Base-by-base conservation (phyloP, 1,140 invertebrate genomes). In the Subanguina moxae region DNA sequence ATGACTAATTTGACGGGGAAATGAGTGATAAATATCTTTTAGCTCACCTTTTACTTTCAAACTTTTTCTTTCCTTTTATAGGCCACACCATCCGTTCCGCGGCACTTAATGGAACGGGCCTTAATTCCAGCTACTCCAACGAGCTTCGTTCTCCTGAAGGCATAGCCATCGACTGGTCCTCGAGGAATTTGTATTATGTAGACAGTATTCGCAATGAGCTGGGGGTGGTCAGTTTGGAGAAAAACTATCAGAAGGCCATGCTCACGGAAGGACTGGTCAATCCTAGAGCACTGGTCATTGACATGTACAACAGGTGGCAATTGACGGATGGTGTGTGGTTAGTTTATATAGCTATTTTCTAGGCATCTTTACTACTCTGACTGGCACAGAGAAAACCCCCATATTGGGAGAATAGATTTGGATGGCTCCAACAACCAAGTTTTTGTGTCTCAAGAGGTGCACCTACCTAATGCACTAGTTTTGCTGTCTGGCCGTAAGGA, bases 341-440 rank as follows among this genome's bases (percentile, higher is more conserved):
- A 23, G 19, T 43, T 15, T 21, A 21, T 21, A 19, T 62, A 52
- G 15, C n/a, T 15, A 52, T 46, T 65, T 58, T 58, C 3, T n/a
- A 64, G 62, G 28, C 91, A 93, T 86, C 86, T 97, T 57, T 97
- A 93, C 81, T 98, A 94, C 93, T 90, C 92, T 0, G 95, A 98
- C 80, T 97, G 95, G 94, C 90, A 94, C 82, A 87, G 94, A n/a
- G 84, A 86, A 0, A 84, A 86, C 48, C 93, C 95, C 0, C 94
- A 93, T 85, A 90, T 98, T 67, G 95, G 97, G 84, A 88, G 88
- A 86, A 88, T 93, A 1, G 91, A 93, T 83, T 88, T 95, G 86
- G 94, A 98, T 84, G 95, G 94, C 0, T 88, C 88, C 3, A 88
- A 88, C 0, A 86, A 94, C 48, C 74, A 80, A 64, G 78, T 84